Evolutionary conservation across 2,888 invertebrate genomes (phyloP), one percentile per base, ranked within the genome.

Genomic region (Andrena bicolor): DNA sequence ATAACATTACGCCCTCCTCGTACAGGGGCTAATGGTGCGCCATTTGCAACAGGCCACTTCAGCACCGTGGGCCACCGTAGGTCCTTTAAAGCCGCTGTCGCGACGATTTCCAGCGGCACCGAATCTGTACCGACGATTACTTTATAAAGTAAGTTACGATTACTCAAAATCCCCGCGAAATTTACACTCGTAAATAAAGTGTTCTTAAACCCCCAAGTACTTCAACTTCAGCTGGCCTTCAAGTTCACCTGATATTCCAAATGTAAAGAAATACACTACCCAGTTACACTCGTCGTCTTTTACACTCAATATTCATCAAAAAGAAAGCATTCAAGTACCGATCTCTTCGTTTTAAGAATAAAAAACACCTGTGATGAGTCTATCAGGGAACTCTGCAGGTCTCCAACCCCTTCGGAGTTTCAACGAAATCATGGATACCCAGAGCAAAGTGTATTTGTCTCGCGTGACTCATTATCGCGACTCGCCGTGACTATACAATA

Each of bases 1-100:
- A 90, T 92, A 89, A 90, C 89, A 92, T 92, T 91, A 90, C 86
- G 76, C 81, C 79, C 76, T 84, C 84, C 86, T 88, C 88, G 83
- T 88, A 85, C 89, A 82, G 83, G 73, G 85, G 89, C 83, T 91
- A 91, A 91, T 91, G 84, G 86, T 76, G 90, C 82, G 86, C 85
- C 89, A 90, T 91, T 91, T 88, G 89, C 88, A 85, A 84, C 88
- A 73, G 77, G 82, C 82, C 69, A 77, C 78, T 73, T 80, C 83
- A 73, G 77, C 81, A 86, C 77, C 80, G 70, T 80, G 78, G 82
- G 58, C 71, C 70, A 80, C 66, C 61, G 51, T 74, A 56, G 56
- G 56, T 60, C 49, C 58, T 72, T 76, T 75, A 75, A 70, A 80
- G 68, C 49, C 35, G 74, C 64, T 71, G 73, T 84, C 65, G 16